Evolutionary conservation across 2,888 invertebrate genomes (phyloP).

Genomic region (Sesamia inferens): DNA sequence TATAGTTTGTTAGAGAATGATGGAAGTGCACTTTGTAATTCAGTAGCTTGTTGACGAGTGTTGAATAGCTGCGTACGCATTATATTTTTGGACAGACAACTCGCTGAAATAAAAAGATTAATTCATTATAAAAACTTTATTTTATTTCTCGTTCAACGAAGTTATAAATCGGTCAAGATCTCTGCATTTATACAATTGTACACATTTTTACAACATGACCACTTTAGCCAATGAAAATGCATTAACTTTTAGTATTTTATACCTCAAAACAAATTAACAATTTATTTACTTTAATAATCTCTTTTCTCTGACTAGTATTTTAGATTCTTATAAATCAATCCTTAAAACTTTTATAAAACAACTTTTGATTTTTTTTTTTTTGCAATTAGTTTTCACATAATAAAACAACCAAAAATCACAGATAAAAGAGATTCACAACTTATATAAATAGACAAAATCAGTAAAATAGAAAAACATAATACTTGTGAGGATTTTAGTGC

Average conservation of each 20-base stretch:
- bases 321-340: slow-evolving; percentile 39
- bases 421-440: slow-evolving; percentile 46
- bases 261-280: slow-evolving; percentile 48
- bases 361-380: slow-evolving; percentile 13
- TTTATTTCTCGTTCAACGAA: slow-evolving; percentile 69
- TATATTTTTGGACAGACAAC: slow-evolving; percentile 88
- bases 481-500: slow-evolving; percentile 51
- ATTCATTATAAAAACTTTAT: slow-evolving; percentile 74
- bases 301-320: slow-evolving; percentile 52
- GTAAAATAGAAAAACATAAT: slow-evolving; percentile 47
- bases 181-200: slow-evolving; percentile 45
- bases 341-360: slow-evolving; percentile 16
- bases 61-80: slow-evolving; percentile 82
- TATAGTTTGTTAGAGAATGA: slow-evolving; percentile 71
- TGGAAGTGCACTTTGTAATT: slow-evolving; percentile 83
- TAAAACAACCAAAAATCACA: slow-evolving; percentile 61
- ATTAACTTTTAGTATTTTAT: slow-evolving; percentile 29
- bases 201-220: slow-evolving; percentile 42
- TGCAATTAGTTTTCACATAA: slow-evolving; percentile 19
- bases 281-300: slow-evolving; percentile 34
- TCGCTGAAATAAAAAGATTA: slow-evolving; percentile 84
- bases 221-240: slow-evolving; percentile 24
- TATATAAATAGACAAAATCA: slow-evolving; percentile 25
- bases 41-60: slow-evolving; percentile 81
- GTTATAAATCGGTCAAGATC: slow-evolving; percentile 60